Conservation (phyloP, 2,888 invertebrate genomes). For the Muscina levida region DNA sequence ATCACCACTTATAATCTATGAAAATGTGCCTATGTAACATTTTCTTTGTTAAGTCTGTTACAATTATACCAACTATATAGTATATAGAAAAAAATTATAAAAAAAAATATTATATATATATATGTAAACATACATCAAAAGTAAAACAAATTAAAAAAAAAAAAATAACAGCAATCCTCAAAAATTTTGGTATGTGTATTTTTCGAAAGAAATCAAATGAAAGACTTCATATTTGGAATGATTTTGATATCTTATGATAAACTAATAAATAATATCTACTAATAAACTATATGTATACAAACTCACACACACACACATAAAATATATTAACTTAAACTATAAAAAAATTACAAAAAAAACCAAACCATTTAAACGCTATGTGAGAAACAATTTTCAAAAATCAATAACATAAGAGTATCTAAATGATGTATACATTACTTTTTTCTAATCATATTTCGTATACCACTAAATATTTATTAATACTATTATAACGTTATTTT, state of each 20-base stretch:
- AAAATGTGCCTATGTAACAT: constrained; percentile 66
- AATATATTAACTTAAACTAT: no score
- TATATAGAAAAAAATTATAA: constrained; percentile 34
- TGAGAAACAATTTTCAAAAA: constrained; percentile 33
- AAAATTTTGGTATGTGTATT: constrained; percentile 32
- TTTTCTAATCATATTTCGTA: no score
- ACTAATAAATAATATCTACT: no score
- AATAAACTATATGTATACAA: not conserved
- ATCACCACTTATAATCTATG: constrained; percentile 12
- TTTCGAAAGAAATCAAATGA: constrained; percentile 34
- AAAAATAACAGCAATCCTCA: not conserved
- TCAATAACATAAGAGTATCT: not conserved
- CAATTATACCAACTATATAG: constrained; percentile 59
- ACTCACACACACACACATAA: no score
- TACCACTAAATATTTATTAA: not conserved
- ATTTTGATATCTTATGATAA: constrained; percentile 44
- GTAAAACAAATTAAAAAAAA: not conserved
- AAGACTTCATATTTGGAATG: constrained; percentile 41
- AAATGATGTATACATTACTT: not conserved
- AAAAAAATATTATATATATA: constrained; percentile 7
- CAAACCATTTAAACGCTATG: constrained; percentile 7
- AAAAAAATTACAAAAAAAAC: not conserved
- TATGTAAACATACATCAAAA: not conserved
- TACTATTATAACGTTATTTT: constrained; percentile 57
- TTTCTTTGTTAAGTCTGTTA: constrained; percentile 64